Evolutionary conservation across 2,797 vertebrate species (phyloP).

Genomic region (Gymnoscopelus braueri): DNA sequence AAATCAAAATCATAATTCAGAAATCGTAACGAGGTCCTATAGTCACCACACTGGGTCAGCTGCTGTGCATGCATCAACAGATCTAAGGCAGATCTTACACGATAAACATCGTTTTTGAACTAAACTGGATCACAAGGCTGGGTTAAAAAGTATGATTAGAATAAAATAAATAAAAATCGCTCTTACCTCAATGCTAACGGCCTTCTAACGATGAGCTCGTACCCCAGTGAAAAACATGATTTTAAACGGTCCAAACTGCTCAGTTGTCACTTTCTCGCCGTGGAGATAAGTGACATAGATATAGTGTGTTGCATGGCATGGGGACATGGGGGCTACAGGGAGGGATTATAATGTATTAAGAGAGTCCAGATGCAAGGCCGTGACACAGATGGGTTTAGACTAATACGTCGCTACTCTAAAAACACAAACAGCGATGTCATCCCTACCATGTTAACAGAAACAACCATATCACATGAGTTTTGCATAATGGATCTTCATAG

Average conservation of each 20-base stretch:
- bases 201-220: not conserved
- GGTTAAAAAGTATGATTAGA: not conserved
- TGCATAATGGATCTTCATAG: constrained; percentile 3
- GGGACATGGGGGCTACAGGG: constrained; percentile 58
- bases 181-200: constrained; percentile 61
- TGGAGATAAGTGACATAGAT: constrained; percentile 57
- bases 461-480: constrained; percentile 1
- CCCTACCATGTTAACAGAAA: not conserved
- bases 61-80: constrained; percentile 6
- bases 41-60: constrained; percentile 7
- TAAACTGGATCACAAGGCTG: not conserved
- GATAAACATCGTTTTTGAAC: not conserved
- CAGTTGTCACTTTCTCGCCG: constrained; percentile 46
- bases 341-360: constrained; percentile 79
- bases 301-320: constrained; percentile 47
- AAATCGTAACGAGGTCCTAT: constrained; percentile 6
- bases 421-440: constrained; percentile 40
- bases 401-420: constrained; percentile 60
- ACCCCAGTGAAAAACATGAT: too few species aligned
- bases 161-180: constrained; percentile 1
- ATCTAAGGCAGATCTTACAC: not conserved
- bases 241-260: constrained; percentile 8
- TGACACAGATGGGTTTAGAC: constrained; percentile 59
- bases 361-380: constrained; percentile 74
- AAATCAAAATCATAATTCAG: constrained; percentile 32